Base-by-base conservation (phyloP, 2,888 invertebrate species). In the Petrolisthes cinctipes region DNA sequence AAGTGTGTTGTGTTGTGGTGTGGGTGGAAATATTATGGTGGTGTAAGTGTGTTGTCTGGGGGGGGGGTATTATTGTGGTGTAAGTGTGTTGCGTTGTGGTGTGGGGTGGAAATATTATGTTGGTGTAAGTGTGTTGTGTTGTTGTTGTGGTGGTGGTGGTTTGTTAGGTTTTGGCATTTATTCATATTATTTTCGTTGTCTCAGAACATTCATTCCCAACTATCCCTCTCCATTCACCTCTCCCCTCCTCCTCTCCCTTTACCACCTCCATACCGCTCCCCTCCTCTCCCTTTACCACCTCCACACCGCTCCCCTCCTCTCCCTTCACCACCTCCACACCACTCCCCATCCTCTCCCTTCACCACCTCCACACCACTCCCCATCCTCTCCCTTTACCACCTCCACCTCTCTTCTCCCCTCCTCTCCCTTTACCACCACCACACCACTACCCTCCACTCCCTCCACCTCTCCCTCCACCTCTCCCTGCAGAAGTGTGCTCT, bases 381-480 rank as follows among this genome's bases (percentile, higher is more conserved):
- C n/a, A n/a, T n/a, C n/a, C n/a, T 82, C 83, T 71, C 71, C 54
- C 82, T 73, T 23, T 17, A 14, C 71, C n/a, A n/a, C 73, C 82
- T 71, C 71, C 17, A 5, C 37, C 37, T 17, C 66, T 51, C 37
- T 23, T 71, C 53, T 71, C 9, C 11, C 51, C 23, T 51, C 11
- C 20, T 71, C 17, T 53, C 23, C 14, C 14, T n/a, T 54, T 9
- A 51, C 20, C 17, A 66, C 66, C 14, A 17, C 23, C 37, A 1
- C 9, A 68, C 54, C 73, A 51, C 54, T 20, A 66, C 37, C 61
- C 23, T 82, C 57, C 54, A n/a, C 61, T 66, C 23, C 66, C 78
- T 83, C 54, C 20, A 53, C 20, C 71, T 82, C 83, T 71, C 71
- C 54, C 82, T 73, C 71, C n/a, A n/a, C 73, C 82, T 71, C 71